These are phyloP conservation scores for Albula glossodonta DNA, from an alignment of 2,113 vertebrate genomes.

Conservation along the genomic window DNA sequence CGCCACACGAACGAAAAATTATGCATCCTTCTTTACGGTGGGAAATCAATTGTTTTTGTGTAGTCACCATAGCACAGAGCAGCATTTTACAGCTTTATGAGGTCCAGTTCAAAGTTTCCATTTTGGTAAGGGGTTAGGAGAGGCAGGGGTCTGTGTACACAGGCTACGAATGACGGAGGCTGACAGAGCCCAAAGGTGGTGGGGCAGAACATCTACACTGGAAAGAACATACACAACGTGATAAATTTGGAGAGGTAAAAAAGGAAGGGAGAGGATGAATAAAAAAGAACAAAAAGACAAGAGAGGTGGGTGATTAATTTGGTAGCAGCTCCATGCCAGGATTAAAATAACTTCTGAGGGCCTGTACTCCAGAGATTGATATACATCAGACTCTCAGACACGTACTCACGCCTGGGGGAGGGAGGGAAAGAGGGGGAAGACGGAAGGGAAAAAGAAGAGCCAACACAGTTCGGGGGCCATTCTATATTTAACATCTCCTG, in stretches of 20 bases:
- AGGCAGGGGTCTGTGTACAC: too few species aligned
- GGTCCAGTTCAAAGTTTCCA: too few species aligned
- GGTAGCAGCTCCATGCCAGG: background rate
- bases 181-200: background rate
- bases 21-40: too few species aligned
- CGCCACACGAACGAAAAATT: too few species aligned
- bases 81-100: too few species aligned
- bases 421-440: slow-evolving; percentile 19
- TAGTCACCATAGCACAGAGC: too few species aligned
- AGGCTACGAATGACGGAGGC: too few species aligned
- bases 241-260: slow-evolving; percentile 5
- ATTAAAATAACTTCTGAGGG: background rate
- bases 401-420: slow-evolving; percentile 38
- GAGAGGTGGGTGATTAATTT: slow-evolving; percentile 27
- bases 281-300: slow-evolving; percentile 12
- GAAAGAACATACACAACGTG: background rate
- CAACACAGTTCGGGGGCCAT: slow-evolving; percentile 41
- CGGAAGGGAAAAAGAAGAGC: slow-evolving; percentile 29
- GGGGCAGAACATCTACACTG: slow-evolving; percentile 3
- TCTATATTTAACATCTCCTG: slow-evolving; percentile 70
- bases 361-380: background rate
- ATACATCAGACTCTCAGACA: slow-evolving; percentile 37
- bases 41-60: too few species aligned
- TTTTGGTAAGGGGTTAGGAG: too few species aligned
- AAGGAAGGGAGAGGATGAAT: slow-evolving; percentile 17